phyloP scores from a whole-genome alignment of 2,797 vertebrate genomes.

The Tolypeutes matacus region DNA sequence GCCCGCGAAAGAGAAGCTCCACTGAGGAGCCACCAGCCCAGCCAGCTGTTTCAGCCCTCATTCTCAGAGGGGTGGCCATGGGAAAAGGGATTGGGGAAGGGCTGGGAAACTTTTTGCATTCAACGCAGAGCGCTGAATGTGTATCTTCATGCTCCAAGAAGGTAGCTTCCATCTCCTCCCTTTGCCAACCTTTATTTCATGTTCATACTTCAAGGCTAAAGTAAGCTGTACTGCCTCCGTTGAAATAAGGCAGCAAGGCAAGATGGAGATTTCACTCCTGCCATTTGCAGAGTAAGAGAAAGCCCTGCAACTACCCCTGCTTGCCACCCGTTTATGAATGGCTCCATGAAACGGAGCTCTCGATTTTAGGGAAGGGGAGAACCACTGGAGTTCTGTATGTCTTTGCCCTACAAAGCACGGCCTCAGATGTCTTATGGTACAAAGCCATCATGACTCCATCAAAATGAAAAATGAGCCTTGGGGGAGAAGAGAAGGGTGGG shows the following conservation, averaged over 20 bases:
- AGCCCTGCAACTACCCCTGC: not conserved
- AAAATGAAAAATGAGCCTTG: constrained; percentile 60
- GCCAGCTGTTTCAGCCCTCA: not conserved
- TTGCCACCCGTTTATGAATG: not conserved
- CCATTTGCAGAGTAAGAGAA: not conserved
- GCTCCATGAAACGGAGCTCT: accelerated
- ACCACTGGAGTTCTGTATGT: not conserved
- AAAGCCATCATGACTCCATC: constrained; percentile 44
- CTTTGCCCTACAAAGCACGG: not conserved
- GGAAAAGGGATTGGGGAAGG: not conserved
- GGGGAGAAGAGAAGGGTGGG: constrained; percentile 3
- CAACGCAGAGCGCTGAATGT: not conserved
- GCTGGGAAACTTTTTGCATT: not conserved
- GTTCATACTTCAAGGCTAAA: constrained; percentile 68
- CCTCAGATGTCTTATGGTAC: constrained; percentile 36
- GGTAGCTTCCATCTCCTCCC: not conserved
- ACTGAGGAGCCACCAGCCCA: not conserved
- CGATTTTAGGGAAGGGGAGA: not conserved
- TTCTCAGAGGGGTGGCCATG: not conserved
- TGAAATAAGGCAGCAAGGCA: constrained; percentile 22
- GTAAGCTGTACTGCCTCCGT: constrained; percentile 52
- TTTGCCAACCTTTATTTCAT: constrained; percentile 41
- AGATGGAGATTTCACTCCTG: not conserved
- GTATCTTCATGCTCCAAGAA: not conserved
- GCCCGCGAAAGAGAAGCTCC: not conserved